Conservation (phyloP, 2,888 invertebrate genomes). For the Ischnus inquisitorius region DNA sequence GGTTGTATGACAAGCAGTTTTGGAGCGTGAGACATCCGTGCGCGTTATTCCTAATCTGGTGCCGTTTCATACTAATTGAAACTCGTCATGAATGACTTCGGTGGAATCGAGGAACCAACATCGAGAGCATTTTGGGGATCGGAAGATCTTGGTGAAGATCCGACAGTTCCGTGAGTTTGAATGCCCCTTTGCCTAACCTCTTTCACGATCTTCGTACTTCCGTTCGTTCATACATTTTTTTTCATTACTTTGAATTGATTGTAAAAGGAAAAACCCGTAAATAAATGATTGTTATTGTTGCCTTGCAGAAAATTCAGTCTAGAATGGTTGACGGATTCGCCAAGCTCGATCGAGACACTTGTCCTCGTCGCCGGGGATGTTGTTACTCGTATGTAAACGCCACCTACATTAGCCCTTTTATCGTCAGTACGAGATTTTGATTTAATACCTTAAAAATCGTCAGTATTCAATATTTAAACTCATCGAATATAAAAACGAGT, state of each 20-base stretch:
- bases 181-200: conserved; percentile 63
- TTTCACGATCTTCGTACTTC: neutral
- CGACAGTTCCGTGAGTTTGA: conserved; percentile 47
- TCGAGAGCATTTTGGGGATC: conserved; percentile 84
- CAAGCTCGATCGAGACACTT: conserved; percentile 76
- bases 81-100: conserved; percentile 75
- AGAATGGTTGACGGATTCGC: conserved; percentile 77
- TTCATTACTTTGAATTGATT: too few relatives aligned
- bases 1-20: conserved; percentile 44
- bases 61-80: neutral
- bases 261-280: too few relatives aligned
- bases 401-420: neutral
- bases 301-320: conserved; percentile 76
- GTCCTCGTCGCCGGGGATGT: conserved; percentile 79
- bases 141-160: conserved; percentile 78
- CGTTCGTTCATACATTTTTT: neutral
- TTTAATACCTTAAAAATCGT: conserved; percentile 72
- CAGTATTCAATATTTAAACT: neutral
- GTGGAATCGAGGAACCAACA: conserved; percentile 81
- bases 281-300: too few relatives aligned
- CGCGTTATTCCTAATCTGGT: neutral
- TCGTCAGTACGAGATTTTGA: conserved; percentile 25
- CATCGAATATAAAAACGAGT: neutral
- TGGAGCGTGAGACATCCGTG: neutral
- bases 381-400: conserved; percentile 74